These are phyloP conservation scores for Scaptomyza tumidula DNA, from an alignment of 2,888 invertebrate species.

Conservation along the genomic window DNA sequence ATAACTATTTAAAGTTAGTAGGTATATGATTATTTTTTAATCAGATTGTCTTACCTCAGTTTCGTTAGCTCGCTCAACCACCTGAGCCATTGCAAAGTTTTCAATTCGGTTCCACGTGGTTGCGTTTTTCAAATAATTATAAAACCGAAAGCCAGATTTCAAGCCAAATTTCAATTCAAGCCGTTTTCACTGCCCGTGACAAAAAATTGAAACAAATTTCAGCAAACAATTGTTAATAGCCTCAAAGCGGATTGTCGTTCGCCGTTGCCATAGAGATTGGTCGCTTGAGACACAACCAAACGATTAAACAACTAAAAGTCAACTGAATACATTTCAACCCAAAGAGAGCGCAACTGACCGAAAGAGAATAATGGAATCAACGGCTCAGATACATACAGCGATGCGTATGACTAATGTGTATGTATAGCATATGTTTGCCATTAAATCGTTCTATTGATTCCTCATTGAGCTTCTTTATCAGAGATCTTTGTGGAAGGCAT, in stretches of 20 bases:
- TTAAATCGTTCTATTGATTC: slow-evolving; percentile 40
- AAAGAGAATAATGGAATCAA: slow-evolving; percentile 8
- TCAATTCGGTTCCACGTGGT: slow-evolving; percentile 58
- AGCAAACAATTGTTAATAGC: slow-evolving; percentile 37
- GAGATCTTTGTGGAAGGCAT: slow-evolving; percentile 9
- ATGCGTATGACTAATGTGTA: slow-evolving; percentile 57
- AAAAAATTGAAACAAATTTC: background rate
- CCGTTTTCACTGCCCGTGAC: slow-evolving; percentile 14
- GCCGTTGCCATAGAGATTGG: slow-evolving; percentile 67
- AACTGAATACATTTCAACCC: slow-evolving; percentile 68
- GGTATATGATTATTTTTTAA: background rate
- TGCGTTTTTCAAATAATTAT: slow-evolving; percentile 26
- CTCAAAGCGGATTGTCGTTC: slow-evolving; percentile 15
- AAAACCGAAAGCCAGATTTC: slow-evolving; percentile 19
- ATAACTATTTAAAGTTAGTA: background rate
- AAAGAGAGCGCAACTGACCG: slow-evolving; percentile 25
- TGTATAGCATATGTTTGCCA: slow-evolving; percentile 6
- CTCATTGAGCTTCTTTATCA: slow-evolving; percentile 11
- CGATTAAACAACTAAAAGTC: slow-evolving; percentile 78
- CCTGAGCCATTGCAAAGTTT: slow-evolving; percentile 72
- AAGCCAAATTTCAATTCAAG: slow-evolving; percentile 29
- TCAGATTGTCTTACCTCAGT: slow-evolving; percentile 71
- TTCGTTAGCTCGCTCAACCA: slow-evolving; percentile 66
- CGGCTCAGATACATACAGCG: slow-evolving; percentile 18
- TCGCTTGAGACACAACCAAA: slow-evolving; percentile 77